phyloP scores from a whole-genome alignment of 2,113 vertebrate genomes.

The Uria lomvia region DNA sequence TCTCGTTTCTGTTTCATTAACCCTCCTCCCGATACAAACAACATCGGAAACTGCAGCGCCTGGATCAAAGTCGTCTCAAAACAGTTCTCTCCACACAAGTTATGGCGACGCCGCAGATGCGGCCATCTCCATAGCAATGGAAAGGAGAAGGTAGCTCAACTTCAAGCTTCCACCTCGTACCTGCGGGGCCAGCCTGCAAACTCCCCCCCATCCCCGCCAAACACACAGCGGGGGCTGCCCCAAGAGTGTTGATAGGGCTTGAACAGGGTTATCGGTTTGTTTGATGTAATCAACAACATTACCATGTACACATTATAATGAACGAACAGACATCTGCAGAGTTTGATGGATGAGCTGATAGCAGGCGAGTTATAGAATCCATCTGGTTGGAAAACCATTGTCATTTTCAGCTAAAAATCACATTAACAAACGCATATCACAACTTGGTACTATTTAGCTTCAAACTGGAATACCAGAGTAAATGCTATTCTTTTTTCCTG shows the following conservation, averaged over 20 bases:
- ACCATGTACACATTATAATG: neutral
- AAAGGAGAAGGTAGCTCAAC: neutral
- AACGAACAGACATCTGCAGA: neutral
- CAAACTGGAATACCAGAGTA: neutral
- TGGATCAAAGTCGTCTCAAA: neutral
- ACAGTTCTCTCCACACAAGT: neutral
- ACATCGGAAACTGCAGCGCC: fast-evolving
- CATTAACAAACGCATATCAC: neutral
- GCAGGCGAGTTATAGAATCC: conserved; percentile 24
- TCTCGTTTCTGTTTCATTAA: neutral
- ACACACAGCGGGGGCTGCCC: neutral
- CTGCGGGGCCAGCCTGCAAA: neutral
- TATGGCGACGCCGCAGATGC: fast-evolving
- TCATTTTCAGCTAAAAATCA: conserved; percentile 43
- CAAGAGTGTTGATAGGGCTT: neutral
- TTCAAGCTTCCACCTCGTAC: neutral
- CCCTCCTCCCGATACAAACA: neutral
- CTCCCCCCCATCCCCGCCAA: neutral
- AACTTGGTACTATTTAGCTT: neutral
- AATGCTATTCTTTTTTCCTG: neutral
- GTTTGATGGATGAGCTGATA: conserved; percentile 50
- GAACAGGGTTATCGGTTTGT: neutral
- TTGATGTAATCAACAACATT: neutral
- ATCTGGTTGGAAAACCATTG: conserved; percentile 39
- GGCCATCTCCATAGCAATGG: neutral